Base-by-base conservation (phyloP, 2,113 vertebrate species). In the Paraplagusia blochii region DNA sequence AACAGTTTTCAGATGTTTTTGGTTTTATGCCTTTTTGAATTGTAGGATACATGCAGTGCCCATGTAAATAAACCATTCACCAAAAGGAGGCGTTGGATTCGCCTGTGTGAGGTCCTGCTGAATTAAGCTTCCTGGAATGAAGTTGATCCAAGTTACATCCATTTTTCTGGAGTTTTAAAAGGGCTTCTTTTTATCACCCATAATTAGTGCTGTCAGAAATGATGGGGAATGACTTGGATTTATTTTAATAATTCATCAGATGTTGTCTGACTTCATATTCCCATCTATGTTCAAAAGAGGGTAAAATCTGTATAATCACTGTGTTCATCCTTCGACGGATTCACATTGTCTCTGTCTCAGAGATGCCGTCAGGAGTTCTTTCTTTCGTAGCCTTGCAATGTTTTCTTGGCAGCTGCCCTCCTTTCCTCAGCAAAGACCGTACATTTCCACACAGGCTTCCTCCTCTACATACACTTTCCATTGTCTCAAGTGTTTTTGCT, bases 41-140 rank as follows among this genome's bases (percentile, higher is more conserved):
- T 44, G 39, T 10, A 60, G 55, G 47, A 58, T 70, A 36, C 63
- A 54, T 55, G 9, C 35, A 18, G 57, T 44, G 69, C 74, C 58
- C 55, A 5, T 72, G 58, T 75, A 83, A 83, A 81, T 72, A 80
- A 80, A 83, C 48, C 50, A 62, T 67, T 58, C 11, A 53, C 44
- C 57, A 57, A 49, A 76, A 72, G 63, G 61, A 78, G 51, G 48
- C 65, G 71, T 73, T 19, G 69, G 66, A 40, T 67, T 29, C 18
- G 17, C 8, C 46, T 57, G 72, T 82, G 79, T 79, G 84, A 72
- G 84, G 81, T 80, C 81, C 54, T 16, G 45, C 5, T 15, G 50
- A 56, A 54, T 54, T 58, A 57, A 61, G 7, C 8, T 70, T 81
- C 44, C 59, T 67, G 68, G 63, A 80, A 76, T 53, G 72, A 64